Evolutionary conservation across 2,797 vertebrate genomes (phyloP), one percentile per base, ranked within the genome.

Genomic region (Corythornis leucogaster): DNA sequence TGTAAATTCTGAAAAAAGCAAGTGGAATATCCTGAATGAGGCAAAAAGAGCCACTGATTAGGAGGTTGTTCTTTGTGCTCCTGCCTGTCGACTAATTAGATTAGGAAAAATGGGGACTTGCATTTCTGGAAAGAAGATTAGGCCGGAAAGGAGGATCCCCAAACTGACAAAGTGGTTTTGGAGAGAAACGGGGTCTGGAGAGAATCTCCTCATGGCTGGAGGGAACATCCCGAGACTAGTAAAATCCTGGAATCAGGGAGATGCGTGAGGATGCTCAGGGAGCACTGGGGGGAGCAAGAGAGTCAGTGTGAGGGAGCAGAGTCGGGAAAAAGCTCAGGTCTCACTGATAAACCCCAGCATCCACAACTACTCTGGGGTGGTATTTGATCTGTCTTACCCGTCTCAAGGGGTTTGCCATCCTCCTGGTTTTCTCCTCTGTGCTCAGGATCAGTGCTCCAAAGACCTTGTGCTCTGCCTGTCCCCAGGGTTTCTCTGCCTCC

Each of bases 261-360:
- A 11, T 5, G 58, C 0, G 5, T 7, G 66, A 48, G 46, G 61
- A 63, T 76, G 81, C 78, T 45, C 18, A 4, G 30, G 48, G 35
- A 71, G 77, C 86, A 7, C 90, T 80, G 80, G 66, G 54, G 77
- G 85, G 62, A 80, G 83, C 86, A 74, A 42, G 88, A 4, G 90
- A 85, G 76, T 31, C 58, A 9, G 66, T 6, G 50, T 0, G 80
- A 69, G 35, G 33, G 38, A 40, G 4, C 21, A 1, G 5, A 38
- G 55, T 1, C 2, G 4, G 50, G 59, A 35, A 21, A 51, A 14
- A 2, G 80, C 59, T 45, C 46, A 0, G 73, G 25, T 4, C 21
- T 8, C 3, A 2, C 42, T 1, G 28, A 3, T 20, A 14, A 53
- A 22, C 2, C 25, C 48, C 73, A 1, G 45, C 33, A 12, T 0